A percentile compares a stretch with the other conserved stretches of the same genome.
Conservation (phyloP, 2,113 vertebrate genomes). For the Myxocyprinus asiaticus region DNA sequence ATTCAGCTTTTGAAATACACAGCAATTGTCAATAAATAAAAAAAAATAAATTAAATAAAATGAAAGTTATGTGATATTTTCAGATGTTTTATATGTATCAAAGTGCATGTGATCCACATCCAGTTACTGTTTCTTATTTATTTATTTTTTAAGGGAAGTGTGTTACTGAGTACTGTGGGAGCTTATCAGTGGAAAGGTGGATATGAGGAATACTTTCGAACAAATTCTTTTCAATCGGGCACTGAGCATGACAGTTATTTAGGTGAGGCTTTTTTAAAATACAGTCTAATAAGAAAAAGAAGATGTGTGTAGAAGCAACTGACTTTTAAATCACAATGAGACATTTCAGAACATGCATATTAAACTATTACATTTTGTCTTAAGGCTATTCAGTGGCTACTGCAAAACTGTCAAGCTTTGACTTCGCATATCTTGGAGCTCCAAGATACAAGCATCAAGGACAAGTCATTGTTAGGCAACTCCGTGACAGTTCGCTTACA, state of each 20-base stretch:
- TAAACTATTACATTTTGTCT: background rate
- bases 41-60: too few species aligned
- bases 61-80: too few species aligned
- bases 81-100: too few species aligned
- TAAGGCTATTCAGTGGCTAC: conserved; percentile 72
- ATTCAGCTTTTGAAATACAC: too few species aligned
- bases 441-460: conserved; percentile 70
- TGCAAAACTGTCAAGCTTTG: fast-evolving
- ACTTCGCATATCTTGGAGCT: conserved; percentile 64
- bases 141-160: conserved; percentile 34
- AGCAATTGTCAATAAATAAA: too few species aligned
- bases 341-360: too few species aligned
- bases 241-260: conserved; percentile 65
- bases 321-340: too few species aligned
- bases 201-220: conserved; percentile 22
- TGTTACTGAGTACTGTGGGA: conserved; percentile 63
- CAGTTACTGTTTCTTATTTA: background rate
- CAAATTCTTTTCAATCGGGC: background rate
- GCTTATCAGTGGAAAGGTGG: conserved; percentile 72
- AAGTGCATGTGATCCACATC: background rate
- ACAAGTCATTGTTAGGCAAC: conserved; percentile 43
- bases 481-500: background rate
- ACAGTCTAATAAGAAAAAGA: background rate
- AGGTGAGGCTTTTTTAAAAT: conserved; percentile 51
- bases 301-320: background rate